phyloP scores from a whole-genome alignment of 2,797 vertebrate species.

The Notolabrus celidotus region DNA sequence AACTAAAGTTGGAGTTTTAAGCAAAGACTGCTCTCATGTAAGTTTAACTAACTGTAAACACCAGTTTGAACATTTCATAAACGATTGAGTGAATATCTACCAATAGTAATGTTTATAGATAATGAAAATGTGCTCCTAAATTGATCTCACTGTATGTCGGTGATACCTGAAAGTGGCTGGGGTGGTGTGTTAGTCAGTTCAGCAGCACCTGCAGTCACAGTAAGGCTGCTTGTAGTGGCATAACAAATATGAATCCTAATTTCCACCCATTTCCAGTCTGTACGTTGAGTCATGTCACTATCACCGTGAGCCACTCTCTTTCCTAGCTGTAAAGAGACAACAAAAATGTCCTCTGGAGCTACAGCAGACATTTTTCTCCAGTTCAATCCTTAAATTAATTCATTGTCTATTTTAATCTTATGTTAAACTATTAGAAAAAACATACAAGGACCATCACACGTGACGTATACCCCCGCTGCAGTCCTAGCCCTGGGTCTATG shows the following conservation, averaged over 20 bases:
- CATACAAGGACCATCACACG: background rate
- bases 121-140: too few relatives aligned
- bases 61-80: too few relatives aligned
- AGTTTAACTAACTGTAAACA: too few relatives aligned
- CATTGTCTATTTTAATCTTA: background rate
- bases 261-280: background rate
- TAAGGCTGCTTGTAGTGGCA: too few relatives aligned
- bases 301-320: background rate
- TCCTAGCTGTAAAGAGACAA: background rate
- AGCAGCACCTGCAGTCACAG: background rate
- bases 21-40: too few relatives aligned
- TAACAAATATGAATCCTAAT: constrained; percentile 18
- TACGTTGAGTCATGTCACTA: background rate
- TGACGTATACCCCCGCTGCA: background rate
- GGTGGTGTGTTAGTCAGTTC: constrained; percentile 3
- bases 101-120: too few relatives aligned
- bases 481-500: background rate
- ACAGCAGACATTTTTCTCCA: background rate
- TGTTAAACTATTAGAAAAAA: background rate
- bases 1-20: too few relatives aligned
- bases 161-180: too few relatives aligned
- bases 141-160: background rate
- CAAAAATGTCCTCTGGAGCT: background rate
- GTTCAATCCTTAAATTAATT: background rate
- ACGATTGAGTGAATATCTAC: too few relatives aligned